Evolutionary conservation across 2,113 vertebrate species (phyloP), one percentile per base, ranked within the genome.

Genomic region (Macrotus californicus): DNA sequence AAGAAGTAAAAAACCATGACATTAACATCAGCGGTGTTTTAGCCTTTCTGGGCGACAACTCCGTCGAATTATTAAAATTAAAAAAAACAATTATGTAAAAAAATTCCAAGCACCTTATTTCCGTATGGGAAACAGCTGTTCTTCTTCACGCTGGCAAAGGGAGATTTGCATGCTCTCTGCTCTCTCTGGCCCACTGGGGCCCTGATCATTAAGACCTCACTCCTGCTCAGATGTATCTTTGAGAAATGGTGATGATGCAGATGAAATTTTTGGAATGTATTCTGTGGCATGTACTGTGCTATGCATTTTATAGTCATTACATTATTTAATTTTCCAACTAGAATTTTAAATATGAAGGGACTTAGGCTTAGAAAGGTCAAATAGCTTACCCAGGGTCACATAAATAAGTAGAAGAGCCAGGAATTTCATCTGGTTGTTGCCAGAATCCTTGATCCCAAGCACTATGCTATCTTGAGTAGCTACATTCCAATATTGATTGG

Each of bases 51-150:
- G 80, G 73, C 83, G 87, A 95, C 75, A 87, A 93, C 48, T 83
- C 86, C 80, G 43, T 50, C 79, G 83, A 84, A 26, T 89, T 13
- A 16, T 43, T 56, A 59, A 59, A 59, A 24, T n/a, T 43, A 66
- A 84, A 82, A 73, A 89, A 96, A 84, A 39, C 48, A 94, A 36
- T 87, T 91, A 82, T 39, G 34, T 67, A 75, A 96, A 94, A 94
- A 94, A 84, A 76, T 87, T 93, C 54, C 87, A 95, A 95, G 52
- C 73, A 92, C 95, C 73, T 90, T 95, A 95, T 85, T 88, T 94
- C 59, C 95, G 93, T 86, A 59, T 96, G 95, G 93, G 43, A 89
- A 92, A 15, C 92, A 95, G 87, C 94, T 95, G 95, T 52, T 64
- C 46, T 79, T 94, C 76, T 61, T 87, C 85, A 31, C 7, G 34